Evolutionary conservation across 2,113 vertebrate genomes (phyloP).

Genomic region (Poeciliopsis turrubarensis): DNA sequence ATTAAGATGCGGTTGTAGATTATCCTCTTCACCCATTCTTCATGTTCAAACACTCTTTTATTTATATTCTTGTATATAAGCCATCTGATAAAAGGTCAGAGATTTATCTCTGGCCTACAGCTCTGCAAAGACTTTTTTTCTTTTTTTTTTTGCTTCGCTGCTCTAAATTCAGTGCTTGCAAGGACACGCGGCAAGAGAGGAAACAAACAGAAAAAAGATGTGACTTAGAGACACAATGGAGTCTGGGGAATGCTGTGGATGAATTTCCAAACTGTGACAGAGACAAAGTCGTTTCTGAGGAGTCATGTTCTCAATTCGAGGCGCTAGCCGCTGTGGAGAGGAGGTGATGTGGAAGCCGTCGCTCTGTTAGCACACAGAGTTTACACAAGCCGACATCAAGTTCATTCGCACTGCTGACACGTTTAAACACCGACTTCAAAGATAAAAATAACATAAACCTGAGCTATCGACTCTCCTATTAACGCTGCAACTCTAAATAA

Average conservation of each 20-base stretch:
- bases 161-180: constrained; percentile 28
- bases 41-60: constrained; percentile 25
- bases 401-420: constrained; percentile 33
- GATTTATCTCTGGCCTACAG: constrained; percentile 53
- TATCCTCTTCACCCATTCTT: constrained; percentile 1
- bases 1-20: neutral
- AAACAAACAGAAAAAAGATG: constrained; percentile 1
- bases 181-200: constrained; percentile 5
- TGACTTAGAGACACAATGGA: constrained; percentile 4
- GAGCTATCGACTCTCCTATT: constrained; percentile 34
- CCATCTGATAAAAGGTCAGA: constrained; percentile 56
- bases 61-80: constrained; percentile 38
- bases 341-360: neutral
- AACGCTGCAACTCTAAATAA: constrained; percentile 39
- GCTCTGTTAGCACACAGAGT: constrained; percentile 15
- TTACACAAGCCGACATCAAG: constrained; percentile 44
- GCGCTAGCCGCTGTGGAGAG: neutral
- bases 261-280: neutral
- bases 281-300: constrained; percentile 2
- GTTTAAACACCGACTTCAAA: constrained; percentile 38
- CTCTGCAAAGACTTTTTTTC: constrained; percentile 28
- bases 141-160: constrained; percentile 39
- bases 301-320: neutral
- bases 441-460: neutral
- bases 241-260: neutral